A percentile compares a stretch with the other conserved stretches of the same genome.
phyloP scores from a whole-genome alignment of 2,797 vertebrate genomes.

The Pelochelys cantorii region DNA sequence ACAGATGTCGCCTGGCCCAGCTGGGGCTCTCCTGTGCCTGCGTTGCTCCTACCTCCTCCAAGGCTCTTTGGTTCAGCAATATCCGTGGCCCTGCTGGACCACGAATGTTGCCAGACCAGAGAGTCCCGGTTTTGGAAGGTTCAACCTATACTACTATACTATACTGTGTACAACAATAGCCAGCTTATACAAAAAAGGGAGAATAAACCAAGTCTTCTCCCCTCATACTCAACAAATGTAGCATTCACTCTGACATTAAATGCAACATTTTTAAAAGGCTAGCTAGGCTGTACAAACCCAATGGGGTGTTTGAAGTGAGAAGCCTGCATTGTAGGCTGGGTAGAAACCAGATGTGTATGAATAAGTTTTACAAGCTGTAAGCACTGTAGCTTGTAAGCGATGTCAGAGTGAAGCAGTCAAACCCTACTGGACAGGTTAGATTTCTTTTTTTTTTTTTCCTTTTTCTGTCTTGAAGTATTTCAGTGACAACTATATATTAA shows the following conservation, averaged over 20 bases:
- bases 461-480: neutral
- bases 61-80: no score
- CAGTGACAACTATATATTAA: neutral
- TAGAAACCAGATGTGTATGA: neutral
- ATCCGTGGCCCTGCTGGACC: no score
- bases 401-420: neutral
- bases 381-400: neutral
- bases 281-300: neutral
- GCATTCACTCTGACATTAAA: neutral
- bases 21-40: no score
- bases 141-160: no score
- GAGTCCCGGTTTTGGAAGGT: no score
- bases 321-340: neutral
- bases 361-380: accelerated
- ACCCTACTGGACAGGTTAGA: neutral
- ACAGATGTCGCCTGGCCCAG: no score
- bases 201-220: neutral
- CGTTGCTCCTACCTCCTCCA: no score
- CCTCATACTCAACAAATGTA: neutral
- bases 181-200: neutral
- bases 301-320: neutral
- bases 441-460: neutral
- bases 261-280: neutral
- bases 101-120: no score
- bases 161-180: neutral